Conservation (phyloP, 2,113 vertebrate genomes). For the Dromas ardeola region DNA sequence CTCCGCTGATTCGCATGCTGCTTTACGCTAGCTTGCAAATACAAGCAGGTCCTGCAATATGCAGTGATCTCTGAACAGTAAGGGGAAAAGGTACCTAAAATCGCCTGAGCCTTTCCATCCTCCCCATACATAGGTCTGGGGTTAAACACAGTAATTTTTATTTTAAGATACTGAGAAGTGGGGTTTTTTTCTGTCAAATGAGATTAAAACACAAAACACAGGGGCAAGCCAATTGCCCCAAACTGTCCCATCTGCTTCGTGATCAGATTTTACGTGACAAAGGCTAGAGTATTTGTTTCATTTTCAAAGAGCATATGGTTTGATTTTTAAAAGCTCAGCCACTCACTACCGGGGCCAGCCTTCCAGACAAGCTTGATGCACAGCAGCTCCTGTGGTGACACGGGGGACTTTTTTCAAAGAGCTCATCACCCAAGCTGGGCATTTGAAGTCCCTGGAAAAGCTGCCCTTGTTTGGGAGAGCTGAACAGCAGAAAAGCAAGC, state of each 20-base stretch:
- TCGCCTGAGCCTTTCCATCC: not conserved
- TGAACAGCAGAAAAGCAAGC: not conserved
- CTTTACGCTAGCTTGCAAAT: not conserved
- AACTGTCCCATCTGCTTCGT: not conserved
- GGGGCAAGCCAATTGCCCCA: not conserved
- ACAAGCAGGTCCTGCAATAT: not conserved
- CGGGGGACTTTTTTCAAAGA: not conserved
- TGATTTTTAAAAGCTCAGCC: not conserved
- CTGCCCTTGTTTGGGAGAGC: not conserved
- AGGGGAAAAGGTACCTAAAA: not conserved
- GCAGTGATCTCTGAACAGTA: not conserved
- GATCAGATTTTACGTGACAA: not conserved
- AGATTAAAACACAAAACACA: not conserved
- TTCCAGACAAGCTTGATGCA: not conserved
- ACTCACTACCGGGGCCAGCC: not conserved
- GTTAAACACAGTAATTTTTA: not conserved
- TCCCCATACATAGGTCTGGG: fast-evolving
- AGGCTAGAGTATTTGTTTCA: not conserved
- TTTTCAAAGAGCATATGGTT: not conserved
- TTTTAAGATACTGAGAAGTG: not conserved
- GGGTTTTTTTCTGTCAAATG: fast-evolving
- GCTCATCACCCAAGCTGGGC: not conserved
- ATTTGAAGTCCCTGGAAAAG: not conserved
- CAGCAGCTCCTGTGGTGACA: not conserved
- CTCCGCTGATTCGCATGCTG: not conserved